Evolutionary conservation across 1,140 invertebrate genomes (phyloP), one percentile per base, ranked within the genome.

Genomic region (Rhagoletis pomonella): DNA sequence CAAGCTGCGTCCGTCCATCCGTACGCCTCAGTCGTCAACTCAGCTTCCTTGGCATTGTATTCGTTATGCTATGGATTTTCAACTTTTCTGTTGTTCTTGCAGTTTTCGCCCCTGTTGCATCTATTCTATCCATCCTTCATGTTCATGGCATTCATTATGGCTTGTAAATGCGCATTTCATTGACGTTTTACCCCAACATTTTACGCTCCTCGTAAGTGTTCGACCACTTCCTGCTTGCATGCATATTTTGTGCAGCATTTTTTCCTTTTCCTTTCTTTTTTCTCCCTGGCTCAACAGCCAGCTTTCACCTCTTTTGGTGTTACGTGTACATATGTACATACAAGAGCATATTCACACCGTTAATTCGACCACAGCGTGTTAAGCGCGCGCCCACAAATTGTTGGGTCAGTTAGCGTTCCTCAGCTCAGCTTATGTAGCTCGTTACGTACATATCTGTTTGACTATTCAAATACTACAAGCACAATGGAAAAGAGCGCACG

Each of bases 101-200:
- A n/a, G 1, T 3, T 14, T 2, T 50, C 47, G n/a, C n/a, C 42
- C 10, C 4, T 6, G n/a, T n/a, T n/a, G n/a, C n/a, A 39, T 55
- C 42, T 39, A 50, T 50, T 10, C n/a, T n/a, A n/a, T n/a, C 60
- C 60, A 62, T 50, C 1, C 69, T 47, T 39, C 47, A 50, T 77
- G 69, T 77, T 17, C 69, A 19, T 81, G 73, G 19, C 17, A 55
- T 81, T 85, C 84, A 62, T 85, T 85, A 85, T 85, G 55, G 84
- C 84, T 85, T 85, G 84, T 85, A 85, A 85, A 85, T 85, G 84
- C 59, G 84, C 84, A 85, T 85, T 85, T 85, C 84, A 85, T 85
- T 85, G 84, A 81, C 73, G 73, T 47, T 81, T 81, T 55, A 55
- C 67, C 47, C 73, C 47, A 81, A 81, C n/a, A 81, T 81, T 81